Evolutionary conservation across 2,888 invertebrate genomes (phyloP), one percentile per base, ranked within the genome.

Genomic region (Caenorhabditis doughertyi): DNA sequence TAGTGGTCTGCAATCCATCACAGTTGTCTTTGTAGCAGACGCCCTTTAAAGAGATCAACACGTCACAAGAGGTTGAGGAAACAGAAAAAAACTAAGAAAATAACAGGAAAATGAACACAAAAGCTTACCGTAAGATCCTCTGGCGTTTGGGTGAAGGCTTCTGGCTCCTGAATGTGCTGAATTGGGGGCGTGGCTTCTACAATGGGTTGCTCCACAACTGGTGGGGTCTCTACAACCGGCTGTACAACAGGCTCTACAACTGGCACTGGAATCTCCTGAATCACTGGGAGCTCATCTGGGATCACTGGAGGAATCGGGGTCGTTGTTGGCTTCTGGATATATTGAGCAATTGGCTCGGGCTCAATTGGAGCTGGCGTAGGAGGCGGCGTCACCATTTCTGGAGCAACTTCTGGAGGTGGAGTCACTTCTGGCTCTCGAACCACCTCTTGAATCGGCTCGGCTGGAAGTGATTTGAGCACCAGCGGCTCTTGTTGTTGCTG

Each of bases 11-110:
- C 70, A 81, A 81, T 81, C 76, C 70, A 8, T 81, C 58, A 76
- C 81, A 81, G 49, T 81, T 70, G 18, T 81, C 81, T 76, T 81
- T 81, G 81, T 76, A 81, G 81, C 81, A 81, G 58, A 67, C 56
- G 64, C 76, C 81, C 81, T 81, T 39, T 5, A 39, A 44, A 67
- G 58, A 58, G 23, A 65, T 32, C 32, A 23, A 42, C 64, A 62
- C 60, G 51, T 53, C 53, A 62, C 51, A 56, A 56, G 9, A 32
- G 44, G 65, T n/a, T n/a, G n/a, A n/a, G 25, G 32, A 60, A 21
- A 39, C 13, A 72, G 21, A n/a, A n/a, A n/a, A n/a, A n/a, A 53
- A 27, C 53, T 13, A 3, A 11, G 65, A 18, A 32, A n/a, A 55
- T 23, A 2, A n/a, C 13, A 18, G 27, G 42, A 49, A 58, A n/a